These are phyloP conservation scores for Mus pahari DNA, from an alignment of 2,113 vertebrate species.

Conservation along the genomic window DNA sequence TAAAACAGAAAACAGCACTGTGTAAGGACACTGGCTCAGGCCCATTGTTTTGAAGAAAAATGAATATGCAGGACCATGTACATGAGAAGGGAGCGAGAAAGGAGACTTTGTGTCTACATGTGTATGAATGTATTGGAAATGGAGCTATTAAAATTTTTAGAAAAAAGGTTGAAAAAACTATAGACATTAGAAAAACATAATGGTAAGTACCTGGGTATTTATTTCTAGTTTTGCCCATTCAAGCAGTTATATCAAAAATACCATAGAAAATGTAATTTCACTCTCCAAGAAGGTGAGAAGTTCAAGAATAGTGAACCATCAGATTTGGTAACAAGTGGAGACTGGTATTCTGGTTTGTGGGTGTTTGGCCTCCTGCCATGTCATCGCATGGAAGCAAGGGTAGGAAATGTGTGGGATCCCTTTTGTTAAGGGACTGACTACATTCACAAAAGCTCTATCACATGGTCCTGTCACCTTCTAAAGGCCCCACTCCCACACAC, in stretches of 20 bases:
- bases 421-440: background rate
- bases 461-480: background rate
- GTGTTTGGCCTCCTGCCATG: background rate
- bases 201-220: background rate
- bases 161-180: background rate
- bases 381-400: no score
- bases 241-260: background rate
- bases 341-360: background rate
- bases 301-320: background rate
- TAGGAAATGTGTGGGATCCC: background rate
- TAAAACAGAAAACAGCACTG: background rate
- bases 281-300: background rate
- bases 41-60: background rate
- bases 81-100: background rate
- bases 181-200: background rate
- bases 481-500: background rate
- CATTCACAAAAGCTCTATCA: background rate
- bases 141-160: background rate
- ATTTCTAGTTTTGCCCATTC: background rate
- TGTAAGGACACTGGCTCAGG: background rate
- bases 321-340: background rate
- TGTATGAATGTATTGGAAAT: background rate
- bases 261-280: background rate
- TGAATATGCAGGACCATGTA: background rate
- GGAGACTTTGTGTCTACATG: no score